These are phyloP conservation scores for Dascillus cervinus DNA, from an alignment of 2,888 invertebrate species.

Conservation along the genomic window DNA sequence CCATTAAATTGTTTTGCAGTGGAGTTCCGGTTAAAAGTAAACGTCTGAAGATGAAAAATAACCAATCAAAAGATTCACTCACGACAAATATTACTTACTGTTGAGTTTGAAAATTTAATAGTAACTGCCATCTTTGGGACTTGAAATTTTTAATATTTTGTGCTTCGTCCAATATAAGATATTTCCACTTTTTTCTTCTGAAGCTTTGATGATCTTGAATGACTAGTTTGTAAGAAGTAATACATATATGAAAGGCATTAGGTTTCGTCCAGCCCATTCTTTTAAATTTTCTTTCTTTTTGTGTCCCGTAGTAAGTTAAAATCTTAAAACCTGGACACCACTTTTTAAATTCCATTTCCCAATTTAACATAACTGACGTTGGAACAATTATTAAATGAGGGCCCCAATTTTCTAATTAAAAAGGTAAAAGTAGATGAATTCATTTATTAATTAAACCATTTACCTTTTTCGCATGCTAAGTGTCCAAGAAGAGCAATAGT, in stretches of 20 bases:
- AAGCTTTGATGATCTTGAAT: conserved; percentile 98
- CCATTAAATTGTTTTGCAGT: conserved; percentile 92
- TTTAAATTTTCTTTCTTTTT: conserved; percentile 89
- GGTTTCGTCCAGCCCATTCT: conserved; percentile 96
- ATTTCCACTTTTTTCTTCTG: conserved; percentile 95
- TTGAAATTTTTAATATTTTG: conserved; percentile 99
- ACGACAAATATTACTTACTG: conserved; percentile 49
- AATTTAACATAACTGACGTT: conserved; percentile 98
- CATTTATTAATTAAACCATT: conserved; percentile 1
- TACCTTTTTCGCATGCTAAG: conserved; percentile 80
- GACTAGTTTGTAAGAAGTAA: conserved; percentile 95
- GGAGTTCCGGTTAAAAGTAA: conserved; percentile 91
- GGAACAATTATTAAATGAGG: conserved; percentile 98
- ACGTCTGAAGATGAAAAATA: conserved; percentile 52
- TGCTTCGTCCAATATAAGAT: conserved; percentile 95
- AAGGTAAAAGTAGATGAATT: background rate
- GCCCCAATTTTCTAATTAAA: conserved; percentile 90
- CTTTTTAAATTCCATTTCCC: conserved; percentile 99
- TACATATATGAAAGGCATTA: conserved; percentile 97
- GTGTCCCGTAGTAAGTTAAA: conserved; percentile 94
- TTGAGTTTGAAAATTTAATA: conserved; percentile 90
- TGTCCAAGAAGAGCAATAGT: conserved; percentile 92
- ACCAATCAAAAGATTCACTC: conserved; percentile 11
- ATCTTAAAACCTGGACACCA: conserved; percentile 99
- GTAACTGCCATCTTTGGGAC: conserved; percentile 95